Evolutionary conservation across 2,888 invertebrate species (phyloP), one percentile per base, ranked within the genome.

Genomic region (Laspeyria flexula): DNA sequence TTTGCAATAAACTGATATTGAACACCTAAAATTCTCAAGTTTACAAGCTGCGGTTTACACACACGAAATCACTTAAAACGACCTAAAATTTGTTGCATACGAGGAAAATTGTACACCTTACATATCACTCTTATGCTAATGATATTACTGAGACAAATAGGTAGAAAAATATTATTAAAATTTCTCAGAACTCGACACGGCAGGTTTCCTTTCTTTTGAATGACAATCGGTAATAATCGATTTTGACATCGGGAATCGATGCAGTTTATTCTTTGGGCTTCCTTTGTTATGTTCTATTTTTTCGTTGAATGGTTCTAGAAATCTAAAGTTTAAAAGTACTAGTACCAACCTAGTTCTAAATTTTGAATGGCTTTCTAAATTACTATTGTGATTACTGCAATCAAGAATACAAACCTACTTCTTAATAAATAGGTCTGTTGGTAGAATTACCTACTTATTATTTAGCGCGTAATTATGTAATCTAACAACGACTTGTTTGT

Each of bases 31-130:
- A 35, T 58, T 52, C 51, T 37, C 34, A 35, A 51, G 38, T 30
- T 56, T 40, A 34, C 39, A 7, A 33, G 27, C 33, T 60, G 51
- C 42, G 52, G 48, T 54, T 54, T 50, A 13, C 10, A 37, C 25
- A 43, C 42, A 62, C 40, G 53, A 58, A 62, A 59, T 55, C 60
- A 43, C 37, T 65, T 53, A 41, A 65, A 74, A 72, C 73, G 63
- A 64, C 49, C 25, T 6, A 3, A 1, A 39, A 47, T 39, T 40
- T 27, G 31, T 11, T 30, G 9, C 15, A 11, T 7, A 5, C 23
- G 18, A 45, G 31, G 38, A 15, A 38, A 45, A 37, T 23, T 18
- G 12, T 43, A 21, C 27, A 10, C 9, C n/a, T 21, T 12, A 21
- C 21, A 37, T 23, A 21, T 10, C 18, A 37, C 34, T 12, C 21